Evolutionary conservation across 2,113 vertebrate genomes (phyloP).

Genomic region (Muntiacus reevesi): DNA sequence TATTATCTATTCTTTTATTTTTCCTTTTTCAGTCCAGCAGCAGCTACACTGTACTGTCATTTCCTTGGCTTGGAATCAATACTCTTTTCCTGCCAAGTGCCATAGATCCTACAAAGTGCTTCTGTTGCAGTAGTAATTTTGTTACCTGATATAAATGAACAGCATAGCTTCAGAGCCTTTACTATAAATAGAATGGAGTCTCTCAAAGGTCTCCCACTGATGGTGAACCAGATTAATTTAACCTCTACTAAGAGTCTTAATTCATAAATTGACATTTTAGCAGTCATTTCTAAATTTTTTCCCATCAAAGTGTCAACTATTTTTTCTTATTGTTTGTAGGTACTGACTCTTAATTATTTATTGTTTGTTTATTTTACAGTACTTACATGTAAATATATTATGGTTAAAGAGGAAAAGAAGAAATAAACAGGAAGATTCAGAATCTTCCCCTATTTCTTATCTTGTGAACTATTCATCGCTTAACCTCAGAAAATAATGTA

Average conservation of each 20-base stretch:
- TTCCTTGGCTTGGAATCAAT: constrained; percentile 79
- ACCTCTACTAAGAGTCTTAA: constrained; percentile 72
- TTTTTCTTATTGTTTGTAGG: constrained; percentile 43
- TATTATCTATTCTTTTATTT: constrained; percentile 25
- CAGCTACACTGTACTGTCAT: constrained; percentile 52
- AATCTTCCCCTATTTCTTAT: not conserved
- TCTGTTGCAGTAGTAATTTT: constrained; percentile 79
- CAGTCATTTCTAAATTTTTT: constrained; percentile 49
- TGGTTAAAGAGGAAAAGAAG: not conserved
- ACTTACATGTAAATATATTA: not conserved
- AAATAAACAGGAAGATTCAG: not conserved
- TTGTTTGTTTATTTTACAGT: not conserved
- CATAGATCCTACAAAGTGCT: constrained; percentile 77
- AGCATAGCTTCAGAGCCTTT: constrained; percentile 68
- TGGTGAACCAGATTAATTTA: constrained; percentile 74
- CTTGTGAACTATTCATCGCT: not conserved
- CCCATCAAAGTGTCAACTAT: not conserved
- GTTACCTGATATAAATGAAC: constrained; percentile 76
- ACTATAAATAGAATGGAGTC: constrained; percentile 79
- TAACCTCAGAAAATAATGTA: not conserved
- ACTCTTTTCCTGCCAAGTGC: constrained; percentile 70
- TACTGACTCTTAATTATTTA: not conserved
- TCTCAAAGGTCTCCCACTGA: constrained; percentile 74
- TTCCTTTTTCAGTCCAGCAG: constrained; percentile 19
- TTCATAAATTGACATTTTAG: constrained; percentile 65